phyloP scores from a whole-genome alignment of 2,797 vertebrate species.

The Trematomus bernacchii region DNA sequence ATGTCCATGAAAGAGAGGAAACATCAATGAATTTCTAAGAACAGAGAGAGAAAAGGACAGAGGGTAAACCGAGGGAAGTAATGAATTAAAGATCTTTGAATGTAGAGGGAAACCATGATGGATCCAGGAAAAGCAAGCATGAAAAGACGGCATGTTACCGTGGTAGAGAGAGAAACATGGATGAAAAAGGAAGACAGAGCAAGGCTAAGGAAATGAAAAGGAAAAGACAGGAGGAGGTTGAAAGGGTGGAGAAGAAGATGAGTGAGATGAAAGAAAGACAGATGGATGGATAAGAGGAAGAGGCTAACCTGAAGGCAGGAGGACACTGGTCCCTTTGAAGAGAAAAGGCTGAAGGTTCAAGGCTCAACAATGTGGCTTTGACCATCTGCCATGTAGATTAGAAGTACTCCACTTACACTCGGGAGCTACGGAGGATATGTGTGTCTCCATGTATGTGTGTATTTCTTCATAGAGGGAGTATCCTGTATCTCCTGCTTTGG shows the following conservation, averaged over 20 bases:
- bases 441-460: slow-evolving; percentile 21
- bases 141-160: no score
- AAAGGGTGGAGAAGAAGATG: slow-evolving; percentile 24
- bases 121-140: slow-evolving; percentile 27
- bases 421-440: slow-evolving; percentile 23
- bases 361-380: slow-evolving; percentile 75
- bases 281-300: slow-evolving; percentile 51
- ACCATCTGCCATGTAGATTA: slow-evolving; percentile 74
- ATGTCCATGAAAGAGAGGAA: slow-evolving; percentile 38
- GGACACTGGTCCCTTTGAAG: slow-evolving; percentile 73
- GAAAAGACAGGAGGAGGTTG: slow-evolving; percentile 14
- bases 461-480: slow-evolving; percentile 28
- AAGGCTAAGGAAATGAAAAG: slow-evolving; percentile 25
- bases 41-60: background rate
- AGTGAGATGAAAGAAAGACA: slow-evolving; percentile 50
- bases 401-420: slow-evolving; percentile 48
- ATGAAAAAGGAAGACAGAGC: background rate
- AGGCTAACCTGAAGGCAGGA: slow-evolving; percentile 52
- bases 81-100: slow-evolving; percentile 56
- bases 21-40: slow-evolving; percentile 52
- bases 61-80: background rate
- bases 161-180: no score
- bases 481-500: slow-evolving; percentile 43
- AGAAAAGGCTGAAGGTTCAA: slow-evolving; percentile 65
- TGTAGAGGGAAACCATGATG: slow-evolving; percentile 47